Percentiles rank a stretch among this genome's conserved stretches.
Conservation (phyloP, 2,797 vertebrate genomes). For the Chromis chromis region DNA sequence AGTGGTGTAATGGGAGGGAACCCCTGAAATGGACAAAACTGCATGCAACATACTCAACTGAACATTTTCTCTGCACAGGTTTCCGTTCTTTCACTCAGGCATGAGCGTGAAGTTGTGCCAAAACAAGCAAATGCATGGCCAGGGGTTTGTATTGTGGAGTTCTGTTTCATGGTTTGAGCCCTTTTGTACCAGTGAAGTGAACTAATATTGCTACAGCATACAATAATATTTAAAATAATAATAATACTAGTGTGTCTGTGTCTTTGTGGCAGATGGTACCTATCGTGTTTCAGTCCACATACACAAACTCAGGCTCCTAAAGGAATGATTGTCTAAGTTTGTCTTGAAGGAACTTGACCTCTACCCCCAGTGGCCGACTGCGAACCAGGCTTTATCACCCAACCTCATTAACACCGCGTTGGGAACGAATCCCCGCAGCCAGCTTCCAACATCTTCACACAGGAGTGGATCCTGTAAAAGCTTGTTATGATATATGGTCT, state of each 20-base stretch:
- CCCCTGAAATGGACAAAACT: constrained; percentile 19
- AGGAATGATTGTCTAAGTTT: no score
- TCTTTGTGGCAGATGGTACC: neutral
- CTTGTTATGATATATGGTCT: neutral
- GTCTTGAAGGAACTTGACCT: neutral
- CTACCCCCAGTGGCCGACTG: neutral
- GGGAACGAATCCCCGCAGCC: neutral
- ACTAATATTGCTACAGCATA: neutral
- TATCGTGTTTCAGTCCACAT: neutral
- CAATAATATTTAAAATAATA: neutral
- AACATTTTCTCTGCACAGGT: neutral
- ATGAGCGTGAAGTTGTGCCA: constrained; percentile 16
- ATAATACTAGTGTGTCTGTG: neutral
- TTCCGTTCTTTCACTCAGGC: constrained; percentile 8
- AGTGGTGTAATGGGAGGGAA: constrained; percentile 36
- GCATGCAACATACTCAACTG: neutral
- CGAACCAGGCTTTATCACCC: neutral
- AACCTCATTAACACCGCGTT: neutral
- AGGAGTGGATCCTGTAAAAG: neutral
- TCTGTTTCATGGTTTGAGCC: neutral
- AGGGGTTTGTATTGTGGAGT: neutral
- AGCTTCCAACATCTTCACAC: neutral
- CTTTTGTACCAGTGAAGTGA: no score
- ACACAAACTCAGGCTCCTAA: neutral
- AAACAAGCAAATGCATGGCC: constrained; percentile 19